phyloP scores from a whole-genome alignment of 2,113 vertebrate genomes.

The Siniperca knerii region DNA sequence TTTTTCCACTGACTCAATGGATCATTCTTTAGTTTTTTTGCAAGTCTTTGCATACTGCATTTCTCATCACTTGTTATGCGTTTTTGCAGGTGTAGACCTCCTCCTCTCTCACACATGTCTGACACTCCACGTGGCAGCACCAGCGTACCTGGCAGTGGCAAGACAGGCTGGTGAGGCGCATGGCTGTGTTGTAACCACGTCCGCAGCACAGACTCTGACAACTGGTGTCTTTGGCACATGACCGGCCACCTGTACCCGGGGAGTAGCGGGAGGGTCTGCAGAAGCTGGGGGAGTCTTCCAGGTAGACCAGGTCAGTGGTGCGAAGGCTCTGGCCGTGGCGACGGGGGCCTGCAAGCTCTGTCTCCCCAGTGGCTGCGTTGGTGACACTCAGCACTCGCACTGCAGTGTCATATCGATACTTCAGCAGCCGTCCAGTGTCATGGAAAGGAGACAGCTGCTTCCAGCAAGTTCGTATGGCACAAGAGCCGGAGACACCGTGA shows the following conservation, averaged over 20 bases:
- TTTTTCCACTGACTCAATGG: background rate
- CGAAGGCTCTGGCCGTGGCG: slow-evolving; percentile 84
- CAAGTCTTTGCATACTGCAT: slow-evolving; percentile 22
- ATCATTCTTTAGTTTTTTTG: slow-evolving; percentile 8
- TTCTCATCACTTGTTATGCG: slow-evolving; percentile 73
- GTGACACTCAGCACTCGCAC: slow-evolving; percentile 93
- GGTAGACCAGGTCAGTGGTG: slow-evolving; percentile 91
- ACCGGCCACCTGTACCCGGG: slow-evolving; percentile 89
- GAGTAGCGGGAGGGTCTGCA: slow-evolving; percentile 95
- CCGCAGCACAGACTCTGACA: slow-evolving; percentile 97
- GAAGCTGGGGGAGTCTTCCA: slow-evolving; percentile 98
- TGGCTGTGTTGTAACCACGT: slow-evolving; percentile 96
- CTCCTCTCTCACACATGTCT: slow-evolving; percentile 95
- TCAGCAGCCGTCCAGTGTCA: slow-evolving; percentile 92
- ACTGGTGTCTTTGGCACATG: slow-evolving; percentile 92
- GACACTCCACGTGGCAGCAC: slow-evolving; percentile 99
- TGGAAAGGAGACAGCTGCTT: slow-evolving; percentile 97
- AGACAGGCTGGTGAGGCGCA: slow-evolving; percentile 92
- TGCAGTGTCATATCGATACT: slow-evolving; percentile 91
- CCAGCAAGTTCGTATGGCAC: slow-evolving; percentile 97
- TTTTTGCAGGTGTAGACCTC: slow-evolving; percentile 97
- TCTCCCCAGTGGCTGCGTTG: slow-evolving; percentile 93
- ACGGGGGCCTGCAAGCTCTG: slow-evolving; percentile 86
- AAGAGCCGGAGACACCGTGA: slow-evolving; percentile 97
- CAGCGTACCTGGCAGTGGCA: slow-evolving; percentile 99